Evolutionary conservation across 2,888 invertebrate species (phyloP).

Genomic region (Clunio marinus): DNA sequence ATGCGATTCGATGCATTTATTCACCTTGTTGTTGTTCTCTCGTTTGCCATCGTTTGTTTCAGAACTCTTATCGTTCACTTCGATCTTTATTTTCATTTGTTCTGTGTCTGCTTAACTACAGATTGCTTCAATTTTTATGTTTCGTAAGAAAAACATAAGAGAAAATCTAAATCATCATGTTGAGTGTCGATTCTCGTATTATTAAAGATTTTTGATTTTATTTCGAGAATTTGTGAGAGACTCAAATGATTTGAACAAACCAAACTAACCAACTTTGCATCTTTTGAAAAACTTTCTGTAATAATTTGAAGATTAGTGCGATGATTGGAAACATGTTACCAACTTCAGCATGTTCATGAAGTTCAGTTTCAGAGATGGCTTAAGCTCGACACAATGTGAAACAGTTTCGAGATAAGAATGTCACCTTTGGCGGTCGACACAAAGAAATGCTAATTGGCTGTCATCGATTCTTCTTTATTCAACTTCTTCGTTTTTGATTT

Average conservation of each 20-base stretch:
- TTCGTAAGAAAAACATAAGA: background rate
- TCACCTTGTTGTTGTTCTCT: background rate
- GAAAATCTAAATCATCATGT: too few species aligned
- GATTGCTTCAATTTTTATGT: background rate
- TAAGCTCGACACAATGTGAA: background rate
- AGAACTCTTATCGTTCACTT: background rate
- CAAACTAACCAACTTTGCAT: too few species aligned
- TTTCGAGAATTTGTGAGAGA: too few species aligned
- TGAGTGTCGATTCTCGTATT: too few species aligned
- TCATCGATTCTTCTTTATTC: background rate
- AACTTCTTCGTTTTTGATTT: background rate
- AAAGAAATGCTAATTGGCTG: slow-evolving; percentile 9
- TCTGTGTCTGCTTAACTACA: slow-evolving; percentile 7
- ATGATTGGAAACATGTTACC: too few species aligned
- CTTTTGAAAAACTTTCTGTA: too few species aligned
- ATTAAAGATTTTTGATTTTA: too few species aligned
- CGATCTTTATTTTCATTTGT: slow-evolving; percentile 22
- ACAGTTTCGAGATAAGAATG: background rate
- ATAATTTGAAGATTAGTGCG: too few species aligned
- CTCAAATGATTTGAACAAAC: too few species aligned
- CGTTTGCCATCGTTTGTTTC: slow-evolving; percentile 16
- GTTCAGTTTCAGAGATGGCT: background rate
- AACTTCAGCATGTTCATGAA: too few species aligned
- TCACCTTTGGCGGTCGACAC: slow-evolving; percentile 13
- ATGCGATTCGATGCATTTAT: background rate